Evolutionary conservation across 2,888 invertebrate genomes (phyloP).

Genomic region (Dermolepida albohirtum): DNA sequence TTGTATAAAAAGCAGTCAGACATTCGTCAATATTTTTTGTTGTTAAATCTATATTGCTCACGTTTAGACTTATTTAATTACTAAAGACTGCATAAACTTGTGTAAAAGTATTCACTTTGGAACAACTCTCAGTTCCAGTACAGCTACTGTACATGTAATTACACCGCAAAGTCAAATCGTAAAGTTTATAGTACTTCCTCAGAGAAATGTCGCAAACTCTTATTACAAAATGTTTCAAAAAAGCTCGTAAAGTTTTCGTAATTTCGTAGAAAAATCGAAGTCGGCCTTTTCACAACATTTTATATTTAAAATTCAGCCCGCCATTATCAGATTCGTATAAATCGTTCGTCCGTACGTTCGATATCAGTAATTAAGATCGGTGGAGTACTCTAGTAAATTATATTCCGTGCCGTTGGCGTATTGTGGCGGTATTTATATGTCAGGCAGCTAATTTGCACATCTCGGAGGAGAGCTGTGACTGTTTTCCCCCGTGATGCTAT

Average conservation of each 20-base stretch:
- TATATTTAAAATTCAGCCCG: slow-evolving; percentile 38
- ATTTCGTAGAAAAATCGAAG: slow-evolving; percentile 30
- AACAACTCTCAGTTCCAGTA: no score
- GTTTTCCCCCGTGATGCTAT: slow-evolving; percentile 59
- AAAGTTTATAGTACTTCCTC: no score
- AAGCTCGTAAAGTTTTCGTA: slow-evolving; percentile 7
- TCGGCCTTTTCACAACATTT: slow-evolving; percentile 21
- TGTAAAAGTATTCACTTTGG: no score
- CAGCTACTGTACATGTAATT: no score
- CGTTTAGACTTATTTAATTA: no score
- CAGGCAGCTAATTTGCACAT: slow-evolving; percentile 61
- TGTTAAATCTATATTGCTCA: no score
- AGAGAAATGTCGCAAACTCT: not conserved
- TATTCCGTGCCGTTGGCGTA: slow-evolving; percentile 57
- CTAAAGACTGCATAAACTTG: no score
- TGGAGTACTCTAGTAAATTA: slow-evolving; percentile 57
- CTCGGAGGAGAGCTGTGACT: slow-evolving; percentile 60
- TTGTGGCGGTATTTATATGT: slow-evolving; percentile 56
- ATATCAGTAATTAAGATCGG: slow-evolving; percentile 56
- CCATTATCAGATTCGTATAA: slow-evolving; percentile 48
- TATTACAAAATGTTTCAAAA: slow-evolving; percentile 7
- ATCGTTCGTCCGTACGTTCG: slow-evolving; percentile 50
- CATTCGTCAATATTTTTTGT: no score
- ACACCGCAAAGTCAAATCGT: no score
- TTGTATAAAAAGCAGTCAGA: no score